These are phyloP conservation scores for Cyanoderma ruficeps DNA, from an alignment of 2,113 vertebrate genomes.

Conservation along the genomic window DNA sequence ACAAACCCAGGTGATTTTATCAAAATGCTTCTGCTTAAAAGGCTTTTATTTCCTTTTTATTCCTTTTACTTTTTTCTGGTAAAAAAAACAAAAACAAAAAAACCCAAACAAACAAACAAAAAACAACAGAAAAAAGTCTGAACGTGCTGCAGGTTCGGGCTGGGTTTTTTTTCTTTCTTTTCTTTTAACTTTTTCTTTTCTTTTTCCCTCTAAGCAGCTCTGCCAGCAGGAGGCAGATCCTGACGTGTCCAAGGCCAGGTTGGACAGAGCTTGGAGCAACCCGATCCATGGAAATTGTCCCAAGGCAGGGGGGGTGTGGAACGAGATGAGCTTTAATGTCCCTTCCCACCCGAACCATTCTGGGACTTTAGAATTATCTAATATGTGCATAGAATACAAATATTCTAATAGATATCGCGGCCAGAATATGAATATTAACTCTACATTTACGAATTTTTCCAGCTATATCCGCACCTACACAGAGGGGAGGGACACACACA, in stretches of 20 bases:
- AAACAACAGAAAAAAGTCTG: too few species aligned
- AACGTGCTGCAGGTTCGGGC: neutral
- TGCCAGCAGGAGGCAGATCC: neutral
- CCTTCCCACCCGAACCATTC: neutral
- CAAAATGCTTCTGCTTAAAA: neutral
- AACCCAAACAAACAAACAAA: too few species aligned
- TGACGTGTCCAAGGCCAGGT: neutral
- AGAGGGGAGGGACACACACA: fast-evolving
- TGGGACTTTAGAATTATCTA: neutral
- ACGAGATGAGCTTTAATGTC: neutral
- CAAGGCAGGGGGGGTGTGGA: fast-evolving
- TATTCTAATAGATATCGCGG: fast-evolving
- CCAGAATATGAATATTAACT: too few species aligned
- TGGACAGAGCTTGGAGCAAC: neutral
- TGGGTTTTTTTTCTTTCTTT: neutral
- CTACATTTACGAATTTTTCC: fast-evolving
- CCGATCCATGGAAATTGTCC: neutral
- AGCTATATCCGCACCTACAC: fast-evolving
- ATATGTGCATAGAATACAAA: fast-evolving
- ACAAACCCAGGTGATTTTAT: fast-evolving
- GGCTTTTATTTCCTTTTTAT: neutral
- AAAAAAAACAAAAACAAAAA: too few species aligned
- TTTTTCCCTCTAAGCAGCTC: fast-evolving
- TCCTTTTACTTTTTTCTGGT: too few species aligned
- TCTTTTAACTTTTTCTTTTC: fast-evolving